Percentiles rank a stretch among this genome's conserved stretches.
Conservation (phyloP, 1,140 invertebrate genomes). For the Aleiodes sp. region DNA sequence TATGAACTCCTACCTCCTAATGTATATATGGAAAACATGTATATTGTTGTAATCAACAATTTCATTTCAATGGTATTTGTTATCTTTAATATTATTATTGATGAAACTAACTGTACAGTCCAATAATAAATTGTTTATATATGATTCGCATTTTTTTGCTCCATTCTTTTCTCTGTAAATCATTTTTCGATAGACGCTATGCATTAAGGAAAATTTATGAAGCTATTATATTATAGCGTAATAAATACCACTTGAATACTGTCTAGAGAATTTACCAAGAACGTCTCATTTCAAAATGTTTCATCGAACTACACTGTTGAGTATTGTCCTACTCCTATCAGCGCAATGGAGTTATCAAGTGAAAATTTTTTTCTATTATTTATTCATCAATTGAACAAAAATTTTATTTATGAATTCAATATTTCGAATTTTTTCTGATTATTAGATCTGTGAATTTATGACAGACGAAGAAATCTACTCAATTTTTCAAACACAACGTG, state of each 20-base stretch:
- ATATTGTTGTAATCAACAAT: too few species aligned
- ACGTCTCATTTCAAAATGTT: slow-evolving; percentile 23
- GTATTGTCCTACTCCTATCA: not conserved
- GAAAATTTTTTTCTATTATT: not conserved
- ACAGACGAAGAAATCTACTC: slow-evolving; percentile 27
- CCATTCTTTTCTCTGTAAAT: not conserved
- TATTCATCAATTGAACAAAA: not conserved
- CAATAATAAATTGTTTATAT: not conserved
- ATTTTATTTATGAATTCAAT: not conserved
- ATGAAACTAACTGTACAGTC: not conserved
- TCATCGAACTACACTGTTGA: not conserved
- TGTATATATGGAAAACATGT: too few species aligned
- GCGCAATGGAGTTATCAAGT: slow-evolving; percentile 15
- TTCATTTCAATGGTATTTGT: too few species aligned
- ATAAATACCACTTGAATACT: not conserved
- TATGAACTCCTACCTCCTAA: too few species aligned
- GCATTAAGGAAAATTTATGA: not conserved
- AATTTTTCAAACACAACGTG: slow-evolving; percentile 22
- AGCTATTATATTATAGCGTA: not conserved
- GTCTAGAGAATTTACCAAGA: not conserved
- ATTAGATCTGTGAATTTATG: slow-evolving; percentile 16
- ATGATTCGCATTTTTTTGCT: not conserved
- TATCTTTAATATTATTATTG: too few species aligned
- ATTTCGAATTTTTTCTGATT: not conserved
- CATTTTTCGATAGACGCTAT: too few species aligned